These are phyloP conservation scores for Eulacestoma nigropectus DNA, from an alignment of 2,113 vertebrate genomes.

Conservation along the genomic window DNA sequence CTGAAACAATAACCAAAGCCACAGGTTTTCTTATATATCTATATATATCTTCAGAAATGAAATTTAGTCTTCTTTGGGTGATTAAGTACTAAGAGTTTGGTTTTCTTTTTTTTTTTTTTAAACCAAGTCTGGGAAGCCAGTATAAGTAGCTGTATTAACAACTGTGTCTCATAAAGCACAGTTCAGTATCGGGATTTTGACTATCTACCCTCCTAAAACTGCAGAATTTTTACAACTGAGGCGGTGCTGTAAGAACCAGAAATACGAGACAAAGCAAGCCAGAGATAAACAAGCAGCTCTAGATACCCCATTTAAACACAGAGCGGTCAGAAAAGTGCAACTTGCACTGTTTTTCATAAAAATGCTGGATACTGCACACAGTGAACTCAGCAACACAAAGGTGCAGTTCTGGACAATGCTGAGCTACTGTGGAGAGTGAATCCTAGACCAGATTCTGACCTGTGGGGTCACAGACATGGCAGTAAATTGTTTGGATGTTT, in stretches of 20 bases:
- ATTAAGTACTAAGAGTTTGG: not conserved
- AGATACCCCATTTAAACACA: not conserved
- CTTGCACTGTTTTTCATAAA: not conserved
- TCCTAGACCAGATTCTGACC: not conserved
- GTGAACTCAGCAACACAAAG: not conserved
- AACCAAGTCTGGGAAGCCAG: not conserved
- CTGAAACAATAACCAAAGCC: not conserved
- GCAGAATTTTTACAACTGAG: not conserved
- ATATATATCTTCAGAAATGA: not conserved
- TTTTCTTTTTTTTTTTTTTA: not conserved
- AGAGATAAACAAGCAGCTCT: not conserved
- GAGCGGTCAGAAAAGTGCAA: not conserved
- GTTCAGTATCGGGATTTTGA: not conserved
- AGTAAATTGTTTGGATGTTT: not conserved
- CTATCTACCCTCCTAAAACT: not conserved
- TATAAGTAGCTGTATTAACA: not conserved
- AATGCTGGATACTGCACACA: not conserved
- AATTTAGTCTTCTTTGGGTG: not conserved
- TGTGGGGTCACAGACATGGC: not conserved
- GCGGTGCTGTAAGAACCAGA: not conserved
- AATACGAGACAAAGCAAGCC: not conserved
- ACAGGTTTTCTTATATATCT: not conserved
- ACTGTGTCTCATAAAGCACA: not conserved
- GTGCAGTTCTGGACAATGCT: not conserved
- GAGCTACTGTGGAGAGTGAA: not conserved